Base-by-base conservation (phyloP, 92 coral and sea anemone genomes). In the Montipora capitata region DNA sequence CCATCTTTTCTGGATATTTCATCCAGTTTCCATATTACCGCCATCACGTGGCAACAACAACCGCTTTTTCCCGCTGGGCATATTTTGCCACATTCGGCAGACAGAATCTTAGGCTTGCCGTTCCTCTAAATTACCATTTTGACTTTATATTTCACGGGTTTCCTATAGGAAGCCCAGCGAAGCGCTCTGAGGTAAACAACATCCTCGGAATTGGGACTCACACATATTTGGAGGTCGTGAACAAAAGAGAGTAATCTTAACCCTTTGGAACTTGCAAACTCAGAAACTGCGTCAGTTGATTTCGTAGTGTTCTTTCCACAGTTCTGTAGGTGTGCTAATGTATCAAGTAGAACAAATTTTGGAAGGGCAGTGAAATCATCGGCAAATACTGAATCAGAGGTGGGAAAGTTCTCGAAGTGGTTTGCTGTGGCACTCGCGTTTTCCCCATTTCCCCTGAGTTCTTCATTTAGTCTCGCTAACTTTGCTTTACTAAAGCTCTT, bases 31-130 rank as follows among this genome's bases (percentile, higher is more conserved):
- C 91, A 93, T 59, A 89, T 81, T 8, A 93, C 91, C 16, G 91
- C 93, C 93, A 92, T 89, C 35, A 92, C 79, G 69, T 89, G 96
- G 52, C 91, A 81, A 65, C 92, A 89, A 56, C 91, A 90, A 17
- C 92, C 94, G 54, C 90, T 87, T 64, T 81, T 90, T 16, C 91
- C 93, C 38, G 93, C 93, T 43, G 95, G 91, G 73, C 93, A 93
- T 9, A 74, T 80, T 79, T 63, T 80, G 76, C 89, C 89, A 63
- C 93, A 92, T 17, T 85, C 76, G 27, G 93, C 93, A 64, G 89
- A 58, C 71, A 64, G 72, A 13, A 93, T 89, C 74, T 93, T 93
- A 10, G 92, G 96, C 77, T 81, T 92, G 71, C 89, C 86, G 59
- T 68, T 88, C 13, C 77, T 65, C 75, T 85, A 73, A 44, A 88